Evolutionary conservation across 1,140 invertebrate species (phyloP), one percentile per base, ranked within the genome.

Genomic region (Drosophila orosa): DNA sequence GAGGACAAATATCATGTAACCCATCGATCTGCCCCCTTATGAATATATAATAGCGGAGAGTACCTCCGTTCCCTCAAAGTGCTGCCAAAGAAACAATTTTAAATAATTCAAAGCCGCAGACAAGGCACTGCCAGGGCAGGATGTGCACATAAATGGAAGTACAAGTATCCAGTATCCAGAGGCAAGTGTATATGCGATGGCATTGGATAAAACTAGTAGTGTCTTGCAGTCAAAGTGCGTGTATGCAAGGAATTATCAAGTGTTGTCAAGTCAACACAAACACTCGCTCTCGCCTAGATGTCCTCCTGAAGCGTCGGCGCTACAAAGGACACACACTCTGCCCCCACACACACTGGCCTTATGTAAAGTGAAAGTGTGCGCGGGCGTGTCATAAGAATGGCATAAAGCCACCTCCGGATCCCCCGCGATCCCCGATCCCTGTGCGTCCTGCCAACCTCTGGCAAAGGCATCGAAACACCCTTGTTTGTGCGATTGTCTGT

Each of bases 241-340:
- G 80, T 87, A 89, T 89, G 84, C 77, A 84, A 65, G 80, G 77
- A 89, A 87, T 89, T 87, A 87, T 84, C 84, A 89, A 89, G 84
- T 87, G 84, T 87, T 87, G 80, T 84, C 63, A 77, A 87, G 80
- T 84, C 63, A 77, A 87, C 84, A 87, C 66, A 80, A 67, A 68
- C 63, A 59, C 31, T 40, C 31, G 22, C 55, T 42, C 37, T 27
- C 56, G 56, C 44, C 58, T 44, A 54, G 54, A 44, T 63, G 61
- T 59, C 37, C 61, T 58, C 24, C 54, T 27, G 54, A 25, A 63
- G 48, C 48, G 66, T 82, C 66, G 80, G 57, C 62, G 67, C 80
- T 78, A 78, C 77, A 84, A 83, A 83, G 66, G 74, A 63, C 60
- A 35, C 52, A 19, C 52, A 55, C 61, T 48, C 24, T 33, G 42